Evolutionary conservation across 2,797 vertebrate genomes (phyloP), one percentile per base, ranked within the genome.

Genomic region (Helicolenus hilgendorfi): DNA sequence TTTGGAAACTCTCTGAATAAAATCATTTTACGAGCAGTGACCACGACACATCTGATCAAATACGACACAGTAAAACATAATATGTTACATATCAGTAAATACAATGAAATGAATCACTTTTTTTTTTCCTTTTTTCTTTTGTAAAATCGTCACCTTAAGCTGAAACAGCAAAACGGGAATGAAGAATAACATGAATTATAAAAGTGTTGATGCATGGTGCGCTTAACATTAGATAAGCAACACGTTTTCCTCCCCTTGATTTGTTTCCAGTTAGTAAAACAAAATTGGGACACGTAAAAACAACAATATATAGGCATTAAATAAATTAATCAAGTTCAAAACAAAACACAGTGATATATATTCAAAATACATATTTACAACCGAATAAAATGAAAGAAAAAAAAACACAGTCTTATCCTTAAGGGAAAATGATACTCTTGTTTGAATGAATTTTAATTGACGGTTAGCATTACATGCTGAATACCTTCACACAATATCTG

Each of bases 291-390:
- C 86, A 94, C 79, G 75, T 89, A 89, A 92, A 94, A 96, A 92
- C 88, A 95, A 95, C 91, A 94, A 94, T 92, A 95, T 94, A 96
- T 94, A 94, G 86, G 95, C 96, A 97, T 96, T 94, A 96, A 97
- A 98, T 97, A 97, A 97, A 97, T 98, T 97, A 97, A 96, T 96
- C 88, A 89, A 92, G 94, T 92, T 92, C 90, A 95, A 94, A 95
- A 93, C 92, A 92, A 94, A 96, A 96, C 84, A 96, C 94, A 95
- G 85, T 80, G 91, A 91, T 95, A 95, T 92, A 96, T 94, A 96
- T 96, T 92, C 90, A 97, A 95, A 96, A 94, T 94, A 95, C 90
- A 95, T 97, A 97, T 97, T 94, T 97, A 98, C 97, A 98, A 92
- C 88, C 81, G 72, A 95, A 81, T 83, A 76, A 84, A 90, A 95